Percentiles rank a stretch among this genome's conserved stretches.
Evolutionary conservation across 2,113 vertebrate species (phyloP).

Genomic region (Sarotherodon lohbergeri): DNA sequence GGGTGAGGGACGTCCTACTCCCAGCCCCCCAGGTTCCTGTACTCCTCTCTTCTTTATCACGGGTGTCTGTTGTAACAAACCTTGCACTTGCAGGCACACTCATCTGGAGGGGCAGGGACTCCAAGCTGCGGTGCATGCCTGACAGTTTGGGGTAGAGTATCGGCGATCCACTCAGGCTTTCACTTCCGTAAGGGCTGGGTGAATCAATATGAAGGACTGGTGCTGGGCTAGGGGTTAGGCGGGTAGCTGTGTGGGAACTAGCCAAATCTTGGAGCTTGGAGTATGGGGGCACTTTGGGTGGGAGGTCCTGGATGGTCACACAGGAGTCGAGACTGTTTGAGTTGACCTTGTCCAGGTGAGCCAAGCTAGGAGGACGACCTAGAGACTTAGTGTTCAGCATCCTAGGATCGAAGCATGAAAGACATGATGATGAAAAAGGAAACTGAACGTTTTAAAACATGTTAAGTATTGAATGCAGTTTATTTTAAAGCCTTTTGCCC

Average conservation of each 20-base stretch:
- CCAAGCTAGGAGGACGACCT: slow-evolving; percentile 83
- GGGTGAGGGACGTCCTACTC: slow-evolving; percentile 65
- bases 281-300: slow-evolving; percentile 73
- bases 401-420: slow-evolving; percentile 58
- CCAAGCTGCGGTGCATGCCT: slow-evolving; percentile 91
- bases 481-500: neutral
- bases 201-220: slow-evolving; percentile 95
- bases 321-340: slow-evolving; percentile 93
- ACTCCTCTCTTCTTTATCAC: slow-evolving; percentile 46
- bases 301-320: slow-evolving; percentile 76
- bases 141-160: slow-evolving; percentile 91
- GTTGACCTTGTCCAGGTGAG: slow-evolving; percentile 92
- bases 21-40: slow-evolving; percentile 70
- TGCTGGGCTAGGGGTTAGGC: slow-evolving; percentile 92
- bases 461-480: neutral
- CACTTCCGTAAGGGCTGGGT: slow-evolving; percentile 83
- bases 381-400: slow-evolving; percentile 83
- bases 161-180: slow-evolving; percentile 83
- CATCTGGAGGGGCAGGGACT: slow-evolving; percentile 93
- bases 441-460: neutral
- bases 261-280: slow-evolving; percentile 86
- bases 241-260: slow-evolving; percentile 16
- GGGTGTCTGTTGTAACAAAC: slow-evolving; percentile 52
- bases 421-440: neutral
- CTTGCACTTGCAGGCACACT: slow-evolving; percentile 80